Evolutionary conservation across 2,888 invertebrate species (phyloP).

Genomic region (Onthophagus sagittarius): DNA sequence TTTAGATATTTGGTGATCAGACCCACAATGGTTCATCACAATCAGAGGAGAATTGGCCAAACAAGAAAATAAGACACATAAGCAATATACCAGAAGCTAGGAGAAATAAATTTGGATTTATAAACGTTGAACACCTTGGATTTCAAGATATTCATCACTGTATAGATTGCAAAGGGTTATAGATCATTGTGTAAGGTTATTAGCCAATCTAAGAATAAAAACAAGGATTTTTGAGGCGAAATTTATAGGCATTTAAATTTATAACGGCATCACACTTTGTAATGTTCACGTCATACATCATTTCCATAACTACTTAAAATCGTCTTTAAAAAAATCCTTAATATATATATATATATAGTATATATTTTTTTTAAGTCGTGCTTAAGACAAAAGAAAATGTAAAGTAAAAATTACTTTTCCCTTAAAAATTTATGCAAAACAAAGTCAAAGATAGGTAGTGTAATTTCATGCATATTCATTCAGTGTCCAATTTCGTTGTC

Average conservation of each 20-base stretch:
- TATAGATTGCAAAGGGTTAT: not conserved
- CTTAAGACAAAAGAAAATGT: too few species aligned
- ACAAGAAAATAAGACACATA: constrained; percentile 17
- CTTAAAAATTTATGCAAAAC: too few species aligned
- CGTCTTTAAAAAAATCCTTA: not conserved
- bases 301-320: not conserved
- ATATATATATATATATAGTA: too few species aligned
- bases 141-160: too few species aligned
- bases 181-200: constrained; percentile 2
- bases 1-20: constrained; percentile 24
- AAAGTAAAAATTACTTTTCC: too few species aligned
- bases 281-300: not conserved
- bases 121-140: not conserved
- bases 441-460: too few species aligned
- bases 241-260: constrained; percentile 3
- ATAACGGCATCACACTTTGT: not conserved
- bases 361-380: too few species aligned
- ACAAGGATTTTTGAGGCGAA: too few species aligned
- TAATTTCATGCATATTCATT: not conserved
- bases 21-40: constrained; percentile 25
- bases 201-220: too few species aligned
- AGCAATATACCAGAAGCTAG: constrained; percentile 3
- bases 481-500: not conserved
- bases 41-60: constrained; percentile 26
- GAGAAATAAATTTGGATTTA: constrained; percentile 23